Percentiles rank a stretch among this genome's conserved stretches.
These are phyloP conservation scores for Trissonchulus latispiculum DNA, from an alignment of 2,888 invertebrate species.

Conservation along the genomic window DNA sequence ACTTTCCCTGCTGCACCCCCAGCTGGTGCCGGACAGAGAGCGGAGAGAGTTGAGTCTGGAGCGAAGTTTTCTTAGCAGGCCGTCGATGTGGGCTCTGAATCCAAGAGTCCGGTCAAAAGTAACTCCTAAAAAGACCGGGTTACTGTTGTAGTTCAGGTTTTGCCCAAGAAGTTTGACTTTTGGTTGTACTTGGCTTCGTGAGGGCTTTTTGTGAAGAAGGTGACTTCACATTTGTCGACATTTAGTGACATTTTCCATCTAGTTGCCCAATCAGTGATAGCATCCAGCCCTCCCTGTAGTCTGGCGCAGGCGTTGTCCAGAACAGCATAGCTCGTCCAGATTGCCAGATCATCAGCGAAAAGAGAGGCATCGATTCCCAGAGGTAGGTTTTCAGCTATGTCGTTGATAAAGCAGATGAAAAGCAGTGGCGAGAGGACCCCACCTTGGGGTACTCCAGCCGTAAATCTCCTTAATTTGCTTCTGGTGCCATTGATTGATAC, in stretches of 20 bases:
- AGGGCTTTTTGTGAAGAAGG: too few relatives aligned
- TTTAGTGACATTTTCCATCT: neutral
- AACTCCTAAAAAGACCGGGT: neutral
- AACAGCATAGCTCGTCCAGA: neutral
- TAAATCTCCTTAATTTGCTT: neutral
- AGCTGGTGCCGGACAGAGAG: neutral
- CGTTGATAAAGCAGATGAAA: conserved; percentile 2
- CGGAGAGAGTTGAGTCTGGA: neutral
- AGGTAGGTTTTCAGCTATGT: neutral
- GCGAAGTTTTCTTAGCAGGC: neutral
- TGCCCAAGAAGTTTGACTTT: too few relatives aligned
- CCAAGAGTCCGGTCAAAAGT: neutral
- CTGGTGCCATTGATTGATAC: neutral
- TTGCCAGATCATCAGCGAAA: conserved; percentile 9
- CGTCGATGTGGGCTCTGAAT: neutral
- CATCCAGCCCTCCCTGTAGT: too few relatives aligned
- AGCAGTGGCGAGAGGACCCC: neutral
- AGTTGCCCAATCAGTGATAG: too few relatives aligned
- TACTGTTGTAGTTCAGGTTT: neutral
- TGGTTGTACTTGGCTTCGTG: too few relatives aligned
- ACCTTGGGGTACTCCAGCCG: conserved; percentile 3
- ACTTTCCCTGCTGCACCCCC: neutral
- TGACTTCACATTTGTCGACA: neutral
- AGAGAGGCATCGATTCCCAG: neutral
- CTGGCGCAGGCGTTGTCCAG: neutral